A percentile compares a stretch with the other conserved stretches of the same genome.
phyloP scores from a whole-genome alignment of 2,113 vertebrate genomes.

The Vulpes lagopus region DNA sequence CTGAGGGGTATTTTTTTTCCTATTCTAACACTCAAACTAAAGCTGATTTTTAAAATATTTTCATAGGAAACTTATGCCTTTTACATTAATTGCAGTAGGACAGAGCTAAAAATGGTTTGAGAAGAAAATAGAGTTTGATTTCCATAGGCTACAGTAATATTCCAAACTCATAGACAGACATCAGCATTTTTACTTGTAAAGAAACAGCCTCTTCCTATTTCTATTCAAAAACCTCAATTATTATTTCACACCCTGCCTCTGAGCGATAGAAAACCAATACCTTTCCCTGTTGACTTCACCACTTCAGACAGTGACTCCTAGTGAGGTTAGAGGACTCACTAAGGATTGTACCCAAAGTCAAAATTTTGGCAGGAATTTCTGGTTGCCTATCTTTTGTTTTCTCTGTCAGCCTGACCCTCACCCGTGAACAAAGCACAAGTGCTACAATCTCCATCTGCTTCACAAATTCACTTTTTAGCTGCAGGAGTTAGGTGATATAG shows the following conservation, averaged over 20 bases:
- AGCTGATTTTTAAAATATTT: not conserved
- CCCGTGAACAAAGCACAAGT: not conserved
- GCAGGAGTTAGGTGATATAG: not conserved
- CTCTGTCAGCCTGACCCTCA: not conserved
- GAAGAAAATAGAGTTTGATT: not conserved
- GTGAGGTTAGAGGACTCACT: not conserved
- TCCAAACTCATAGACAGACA: not conserved
- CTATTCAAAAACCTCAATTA: not conserved
- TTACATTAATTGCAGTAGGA: not conserved
- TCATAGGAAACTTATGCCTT: not conserved
- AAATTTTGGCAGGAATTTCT: not conserved
- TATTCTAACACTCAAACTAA: not conserved
- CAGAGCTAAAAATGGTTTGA: not conserved
- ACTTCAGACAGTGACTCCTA: not conserved
- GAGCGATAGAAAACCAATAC: constrained; percentile 6
- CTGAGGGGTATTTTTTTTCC: not conserved
- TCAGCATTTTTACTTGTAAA: not conserved
- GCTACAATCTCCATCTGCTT: not conserved
- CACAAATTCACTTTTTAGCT: constrained; percentile 16
- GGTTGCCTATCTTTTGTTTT: not conserved
- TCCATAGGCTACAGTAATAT: not conserved
- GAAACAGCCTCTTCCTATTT: not conserved
- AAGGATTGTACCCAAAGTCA: not conserved
- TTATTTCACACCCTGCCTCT: not conserved
- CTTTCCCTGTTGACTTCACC: not conserved